Evolutionary conservation across 1,140 invertebrate species (phyloP).

Genomic region (Nephila pilipes): DNA sequence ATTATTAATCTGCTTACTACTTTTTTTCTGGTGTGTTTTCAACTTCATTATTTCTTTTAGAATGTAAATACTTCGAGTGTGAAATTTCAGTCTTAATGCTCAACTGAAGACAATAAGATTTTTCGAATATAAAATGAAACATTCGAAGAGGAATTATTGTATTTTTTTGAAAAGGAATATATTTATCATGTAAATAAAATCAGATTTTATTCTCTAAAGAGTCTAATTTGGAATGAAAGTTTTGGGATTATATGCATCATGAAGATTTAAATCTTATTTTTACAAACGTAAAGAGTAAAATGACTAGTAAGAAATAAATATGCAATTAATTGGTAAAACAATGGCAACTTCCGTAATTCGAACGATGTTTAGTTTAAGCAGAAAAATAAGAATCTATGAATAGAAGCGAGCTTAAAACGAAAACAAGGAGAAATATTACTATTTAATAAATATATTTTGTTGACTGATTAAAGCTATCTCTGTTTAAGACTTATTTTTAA

Average conservation of each 20-base stretch:
- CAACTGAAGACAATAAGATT: not conserved
- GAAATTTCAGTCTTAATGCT: not conserved
- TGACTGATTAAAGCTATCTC: no score
- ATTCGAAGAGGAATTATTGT: not conserved
- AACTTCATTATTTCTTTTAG: not conserved
- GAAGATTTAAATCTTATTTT: not conserved
- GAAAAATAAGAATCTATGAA: not conserved
- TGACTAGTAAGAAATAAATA: not conserved
- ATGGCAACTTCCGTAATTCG: not conserved
- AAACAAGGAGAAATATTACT: not conserved
- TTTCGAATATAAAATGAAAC: not conserved
- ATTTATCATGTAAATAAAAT: slow-evolving; percentile 16
- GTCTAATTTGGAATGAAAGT: slow-evolving; percentile 14
- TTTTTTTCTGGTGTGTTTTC: not conserved
- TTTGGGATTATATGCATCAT: not conserved
- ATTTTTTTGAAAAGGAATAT: not conserved
- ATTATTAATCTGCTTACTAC: slow-evolving; percentile 22
- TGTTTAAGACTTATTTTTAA: no score
- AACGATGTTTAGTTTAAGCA: not conserved
- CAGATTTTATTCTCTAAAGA: not conserved
- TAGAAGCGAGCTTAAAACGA: not conserved
- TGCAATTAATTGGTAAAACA: not conserved
- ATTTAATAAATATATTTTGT: no score
- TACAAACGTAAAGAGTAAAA: not conserved
- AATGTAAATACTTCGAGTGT: not conserved